These are phyloP conservation scores for Sphenopsis melanotis DNA, from an alignment of 2,797 vertebrate species.

Conservation along the genomic window DNA sequence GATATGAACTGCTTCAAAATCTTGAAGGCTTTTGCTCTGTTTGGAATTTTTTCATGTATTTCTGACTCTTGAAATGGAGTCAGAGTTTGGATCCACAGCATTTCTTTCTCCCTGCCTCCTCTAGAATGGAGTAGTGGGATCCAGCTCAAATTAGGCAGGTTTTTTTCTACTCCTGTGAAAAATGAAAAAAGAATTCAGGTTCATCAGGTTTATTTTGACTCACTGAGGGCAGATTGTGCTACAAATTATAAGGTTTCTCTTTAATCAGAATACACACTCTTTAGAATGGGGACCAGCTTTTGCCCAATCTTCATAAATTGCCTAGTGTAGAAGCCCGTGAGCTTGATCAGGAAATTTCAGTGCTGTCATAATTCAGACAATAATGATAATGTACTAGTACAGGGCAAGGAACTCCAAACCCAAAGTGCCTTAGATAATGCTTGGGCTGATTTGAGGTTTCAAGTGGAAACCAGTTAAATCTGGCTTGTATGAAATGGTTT, in stretches of 20 bases:
- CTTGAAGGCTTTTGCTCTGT: background rate
- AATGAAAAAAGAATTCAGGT: background rate
- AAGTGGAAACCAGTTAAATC: background rate
- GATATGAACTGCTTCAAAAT: background rate
- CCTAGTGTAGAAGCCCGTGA: background rate
- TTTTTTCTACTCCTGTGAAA: background rate
- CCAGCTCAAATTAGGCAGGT: background rate
- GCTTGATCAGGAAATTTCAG: background rate
- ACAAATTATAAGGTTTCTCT: background rate
- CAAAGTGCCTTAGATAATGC: background rate
- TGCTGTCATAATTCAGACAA: background rate
- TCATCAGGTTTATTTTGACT: background rate
- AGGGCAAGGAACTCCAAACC: background rate
- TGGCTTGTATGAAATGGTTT: background rate
- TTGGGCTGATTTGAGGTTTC: background rate
- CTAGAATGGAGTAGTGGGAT: background rate
- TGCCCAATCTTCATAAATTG: background rate
- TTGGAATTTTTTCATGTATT: background rate
- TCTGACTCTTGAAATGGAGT: background rate
- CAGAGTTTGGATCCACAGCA: background rate
- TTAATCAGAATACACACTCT: background rate
- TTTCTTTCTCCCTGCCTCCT: background rate
- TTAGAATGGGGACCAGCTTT: background rate
- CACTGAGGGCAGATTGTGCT: background rate
- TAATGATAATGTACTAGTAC: background rate